These are phyloP conservation scores for Leptinotarsa lineolata DNA, from an alignment of 1,140 invertebrate genomes.

Conservation along the genomic window DNA sequence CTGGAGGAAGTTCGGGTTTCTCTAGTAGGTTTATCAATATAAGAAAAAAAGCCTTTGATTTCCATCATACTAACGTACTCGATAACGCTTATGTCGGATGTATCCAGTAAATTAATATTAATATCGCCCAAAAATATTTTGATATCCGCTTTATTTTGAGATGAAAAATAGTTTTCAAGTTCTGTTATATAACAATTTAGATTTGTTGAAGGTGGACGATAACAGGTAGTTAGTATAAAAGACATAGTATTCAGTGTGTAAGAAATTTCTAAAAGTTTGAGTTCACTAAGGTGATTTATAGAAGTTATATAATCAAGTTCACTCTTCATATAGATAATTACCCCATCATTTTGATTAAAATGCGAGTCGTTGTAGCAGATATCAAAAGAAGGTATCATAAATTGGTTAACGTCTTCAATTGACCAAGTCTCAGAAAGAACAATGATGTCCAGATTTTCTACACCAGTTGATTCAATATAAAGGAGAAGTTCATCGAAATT, in stretches of 20 bases:
- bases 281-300: neutral
- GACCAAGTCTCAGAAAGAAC: neutral
- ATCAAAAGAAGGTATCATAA: neutral
- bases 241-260: neutral
- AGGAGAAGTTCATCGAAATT: too few relatives aligned
- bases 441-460: neutral
- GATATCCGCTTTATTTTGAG: neutral
- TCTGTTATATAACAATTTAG: neutral
- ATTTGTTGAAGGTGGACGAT: slow-evolving; percentile 1
- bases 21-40: neutral
- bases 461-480: too few relatives aligned
- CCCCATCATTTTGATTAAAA: slow-evolving; percentile 10
- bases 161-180: slow-evolving; percentile 11
- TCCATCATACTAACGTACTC: neutral
- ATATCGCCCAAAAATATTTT: slow-evolving; percentile 1
- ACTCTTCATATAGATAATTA: slow-evolving; percentile 14
- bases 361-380: slow-evolving; percentile 5
- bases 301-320: neutral
- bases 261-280: neutral
- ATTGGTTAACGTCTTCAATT: neutral
- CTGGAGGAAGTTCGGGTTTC: neutral
- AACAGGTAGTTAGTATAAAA: neutral
- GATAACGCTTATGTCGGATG: neutral
- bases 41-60: neutral
- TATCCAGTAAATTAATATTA: slow-evolving; percentile 2